Conservation (phyloP, 2,113 vertebrate species). For the Nettapus auritus region DNA sequence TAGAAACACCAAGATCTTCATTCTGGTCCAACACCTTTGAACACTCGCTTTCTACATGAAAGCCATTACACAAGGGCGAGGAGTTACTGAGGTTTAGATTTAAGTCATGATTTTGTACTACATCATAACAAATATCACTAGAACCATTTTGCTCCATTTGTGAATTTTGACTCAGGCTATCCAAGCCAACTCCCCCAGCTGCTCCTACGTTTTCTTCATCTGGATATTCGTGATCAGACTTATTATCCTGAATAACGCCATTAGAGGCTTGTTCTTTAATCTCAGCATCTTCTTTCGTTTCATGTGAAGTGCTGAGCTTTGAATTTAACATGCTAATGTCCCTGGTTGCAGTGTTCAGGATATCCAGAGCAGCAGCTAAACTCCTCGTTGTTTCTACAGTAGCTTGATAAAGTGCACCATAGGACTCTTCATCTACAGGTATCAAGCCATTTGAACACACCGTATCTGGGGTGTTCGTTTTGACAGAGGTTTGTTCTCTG, state of each 20-base stretch:
- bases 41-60: constrained; percentile 75
- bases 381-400: constrained; percentile 93
- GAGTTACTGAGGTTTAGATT: constrained; percentile 60
- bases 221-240: constrained; percentile 77
- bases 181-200: constrained; percentile 83
- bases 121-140: constrained; percentile 79
- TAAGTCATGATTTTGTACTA: constrained; percentile 63
- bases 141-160: constrained; percentile 83
- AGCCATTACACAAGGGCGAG: constrained; percentile 82
- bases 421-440: constrained; percentile 88
- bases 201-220: constrained; percentile 87
- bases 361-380: constrained; percentile 91
- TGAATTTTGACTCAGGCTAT: constrained; percentile 61
- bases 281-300: constrained; percentile 74
- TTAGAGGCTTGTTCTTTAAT: constrained; percentile 69
- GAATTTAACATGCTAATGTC: constrained; percentile 85
- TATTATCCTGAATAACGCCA: constrained; percentile 74
- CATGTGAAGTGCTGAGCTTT: constrained; percentile 74
- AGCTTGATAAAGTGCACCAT: constrained; percentile 91
- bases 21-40: constrained; percentile 56
- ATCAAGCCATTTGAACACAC: constrained; percentile 85
- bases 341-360: constrained; percentile 87
- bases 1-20: constrained; percentile 63
- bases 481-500: constrained; percentile 80
- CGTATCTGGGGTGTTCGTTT: constrained; percentile 76